These are phyloP conservation scores for Plemyria rubiginata DNA, from an alignment of 2,888 invertebrate genomes.

Conservation along the genomic window DNA sequence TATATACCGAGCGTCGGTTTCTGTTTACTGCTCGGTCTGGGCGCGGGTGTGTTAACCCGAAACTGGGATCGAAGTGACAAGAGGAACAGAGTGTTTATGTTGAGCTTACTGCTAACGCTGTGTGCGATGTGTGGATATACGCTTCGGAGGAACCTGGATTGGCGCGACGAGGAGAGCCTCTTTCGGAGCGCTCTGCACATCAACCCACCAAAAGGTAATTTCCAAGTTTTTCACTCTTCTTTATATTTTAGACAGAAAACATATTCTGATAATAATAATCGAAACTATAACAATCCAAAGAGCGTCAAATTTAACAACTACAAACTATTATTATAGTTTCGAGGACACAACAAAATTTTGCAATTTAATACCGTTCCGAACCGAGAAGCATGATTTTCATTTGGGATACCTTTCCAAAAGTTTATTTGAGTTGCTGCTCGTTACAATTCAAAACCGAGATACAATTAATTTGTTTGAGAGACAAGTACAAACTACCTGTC, in stretches of 20 bases:
- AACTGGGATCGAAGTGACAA: constrained; percentile 75
- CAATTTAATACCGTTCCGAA: constrained; percentile 58
- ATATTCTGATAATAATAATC: not conserved
- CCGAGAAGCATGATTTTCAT: constrained; percentile 56
- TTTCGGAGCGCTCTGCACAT: constrained; percentile 95
- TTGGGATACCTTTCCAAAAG: constrained; percentile 68
- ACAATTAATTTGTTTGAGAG: constrained; percentile 82
- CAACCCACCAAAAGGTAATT: constrained; percentile 98
- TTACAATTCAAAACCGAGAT: constrained; percentile 76
- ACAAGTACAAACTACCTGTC: constrained; percentile 81
- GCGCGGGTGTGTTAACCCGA: constrained; percentile 81
- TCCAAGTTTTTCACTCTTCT: not conserved
- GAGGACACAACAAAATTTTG: constrained; percentile 54
- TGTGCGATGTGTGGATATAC: constrained; percentile 91
- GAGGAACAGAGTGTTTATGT: constrained; percentile 71
- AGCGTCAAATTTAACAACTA: constrained; percentile 35
- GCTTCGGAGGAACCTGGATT: constrained; percentile 93
- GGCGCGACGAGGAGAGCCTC: constrained; percentile 96
- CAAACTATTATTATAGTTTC: constrained; percentile 30
- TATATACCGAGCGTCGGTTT: constrained; percentile 98
- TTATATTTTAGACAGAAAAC: not conserved
- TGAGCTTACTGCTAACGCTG: constrained; percentile 84
- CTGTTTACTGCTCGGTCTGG: constrained; percentile 94
- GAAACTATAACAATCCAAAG: not conserved
- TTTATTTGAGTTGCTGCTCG: constrained; percentile 72